Percentiles rank a stretch among this genome's conserved stretches.
phyloP scores from a whole-genome alignment of 1,140 invertebrate species.

The Chymomyza costata region DNA sequence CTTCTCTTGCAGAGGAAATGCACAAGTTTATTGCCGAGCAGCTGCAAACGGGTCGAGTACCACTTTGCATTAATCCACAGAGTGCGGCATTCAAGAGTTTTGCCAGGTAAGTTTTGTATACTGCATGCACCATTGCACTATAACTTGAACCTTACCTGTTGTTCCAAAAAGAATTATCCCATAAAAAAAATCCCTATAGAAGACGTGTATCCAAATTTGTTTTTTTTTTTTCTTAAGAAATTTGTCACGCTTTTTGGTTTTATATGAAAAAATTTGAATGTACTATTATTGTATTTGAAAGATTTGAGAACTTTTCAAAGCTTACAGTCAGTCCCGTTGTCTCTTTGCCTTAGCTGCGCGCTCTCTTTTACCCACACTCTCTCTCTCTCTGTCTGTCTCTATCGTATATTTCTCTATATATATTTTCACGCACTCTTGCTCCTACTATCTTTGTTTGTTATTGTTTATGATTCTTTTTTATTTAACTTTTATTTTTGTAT shows the following conservation, averaged over 20 bases:
- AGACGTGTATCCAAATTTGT: no score
- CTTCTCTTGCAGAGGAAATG: constrained; percentile 88
- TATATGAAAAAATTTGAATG: no score
- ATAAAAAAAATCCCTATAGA: no score
- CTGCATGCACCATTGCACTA: no score
- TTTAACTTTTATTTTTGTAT: constrained; percentile 28
- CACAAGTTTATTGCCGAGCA: constrained; percentile 99
- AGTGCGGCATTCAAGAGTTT: constrained; percentile 99
- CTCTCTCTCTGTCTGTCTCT: constrained; percentile 4
- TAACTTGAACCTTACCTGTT: constrained; percentile 14
- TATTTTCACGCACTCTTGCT: constrained; percentile 13
- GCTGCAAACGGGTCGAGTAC: constrained; percentile 93
- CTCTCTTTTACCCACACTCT: background rate
- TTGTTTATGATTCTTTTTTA: constrained; percentile 26
- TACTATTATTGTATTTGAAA: no score
- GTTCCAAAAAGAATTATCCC: no score
- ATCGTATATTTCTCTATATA: no score
- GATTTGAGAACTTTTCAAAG: no score
- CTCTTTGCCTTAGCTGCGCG: background rate
- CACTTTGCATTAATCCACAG: constrained; percentile 99
- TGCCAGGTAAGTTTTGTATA: constrained; percentile 91
- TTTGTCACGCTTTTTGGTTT: constrained; percentile 10
- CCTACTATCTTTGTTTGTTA: constrained; percentile 4
- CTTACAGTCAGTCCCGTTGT: background rate
- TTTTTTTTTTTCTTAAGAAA: no score